A percentile compares a stretch with the other conserved stretches of the same genome.
Evolutionary conservation across 2,797 vertebrate species (phyloP).

Genomic region (Helarctos malayanus): DNA sequence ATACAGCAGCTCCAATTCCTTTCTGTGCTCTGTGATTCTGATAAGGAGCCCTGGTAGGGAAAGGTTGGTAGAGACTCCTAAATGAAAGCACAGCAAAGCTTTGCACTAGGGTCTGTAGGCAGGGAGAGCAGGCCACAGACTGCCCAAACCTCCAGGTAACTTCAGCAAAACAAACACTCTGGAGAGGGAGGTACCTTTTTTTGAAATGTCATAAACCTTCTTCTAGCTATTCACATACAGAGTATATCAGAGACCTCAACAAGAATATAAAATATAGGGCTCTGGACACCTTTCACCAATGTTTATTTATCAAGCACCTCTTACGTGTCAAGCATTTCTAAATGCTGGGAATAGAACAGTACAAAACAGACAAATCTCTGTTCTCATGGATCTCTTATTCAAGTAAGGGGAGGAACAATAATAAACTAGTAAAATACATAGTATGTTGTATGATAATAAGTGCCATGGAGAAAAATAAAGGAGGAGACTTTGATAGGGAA

Average conservation of each 20-base stretch:
- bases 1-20: slow-evolving; percentile 15
- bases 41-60: neutral
- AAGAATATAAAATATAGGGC: neutral
- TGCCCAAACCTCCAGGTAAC: neutral
- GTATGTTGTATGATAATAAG: neutral
- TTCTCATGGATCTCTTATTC: neutral
- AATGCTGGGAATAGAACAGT: neutral
- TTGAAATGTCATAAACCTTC: slow-evolving; percentile 25
- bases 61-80: slow-evolving; percentile 36
- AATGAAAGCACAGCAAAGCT: slow-evolving; percentile 50
- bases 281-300: slow-evolving; percentile 6
- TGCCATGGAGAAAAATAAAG: slow-evolving; percentile 48
- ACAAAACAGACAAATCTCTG: slow-evolving; percentile 34
- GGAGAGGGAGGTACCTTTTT: neutral
- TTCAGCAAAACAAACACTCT: slow-evolving; percentile 29
- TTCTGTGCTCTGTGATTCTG: slow-evolving; percentile 52
- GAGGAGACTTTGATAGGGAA: slow-evolving; percentile 39
- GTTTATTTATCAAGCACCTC: neutral
- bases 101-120: neutral
- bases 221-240: neutral
- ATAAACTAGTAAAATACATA: slow-evolving; percentile 46
- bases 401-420: neutral
- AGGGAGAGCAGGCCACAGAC: neutral
- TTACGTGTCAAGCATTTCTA: slow-evolving; percentile 14
- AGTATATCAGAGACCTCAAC: neutral